phyloP scores from a whole-genome alignment of 1,140 invertebrate species.

The Globodera rostochiensis region DNA sequence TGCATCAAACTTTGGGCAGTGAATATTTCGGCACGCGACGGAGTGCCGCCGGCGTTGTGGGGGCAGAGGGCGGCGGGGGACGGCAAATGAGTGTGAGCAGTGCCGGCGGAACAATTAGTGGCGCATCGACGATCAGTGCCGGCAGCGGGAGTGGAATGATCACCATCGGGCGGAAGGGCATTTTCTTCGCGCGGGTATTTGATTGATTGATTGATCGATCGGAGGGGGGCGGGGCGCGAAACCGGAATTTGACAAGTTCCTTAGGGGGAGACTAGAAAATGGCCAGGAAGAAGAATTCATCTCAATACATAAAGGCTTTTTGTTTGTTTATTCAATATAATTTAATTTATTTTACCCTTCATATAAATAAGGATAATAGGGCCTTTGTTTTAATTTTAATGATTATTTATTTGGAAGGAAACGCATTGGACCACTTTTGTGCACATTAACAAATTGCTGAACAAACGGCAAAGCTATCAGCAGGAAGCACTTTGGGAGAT shows the following conservation, averaged over 20 bases:
- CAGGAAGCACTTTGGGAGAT: slow-evolving; percentile 90
- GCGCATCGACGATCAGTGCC: slow-evolving; percentile 22
- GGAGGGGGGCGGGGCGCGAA: neutral
- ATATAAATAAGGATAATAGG: neutral
- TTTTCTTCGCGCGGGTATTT: slow-evolving; percentile 37
- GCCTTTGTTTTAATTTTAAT: neutral
- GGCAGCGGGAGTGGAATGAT: slow-evolving; percentile 2
- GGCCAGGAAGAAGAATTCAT: no score
- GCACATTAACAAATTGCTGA: slow-evolving; percentile 33
- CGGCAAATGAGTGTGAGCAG: neutral
- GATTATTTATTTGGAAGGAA: slow-evolving; percentile 46
- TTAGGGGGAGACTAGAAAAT: no score
- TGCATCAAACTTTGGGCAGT: slow-evolving; percentile 24
- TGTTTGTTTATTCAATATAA: no score
- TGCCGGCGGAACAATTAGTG: slow-evolving; percentile 30
- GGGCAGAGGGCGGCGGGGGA: neutral
- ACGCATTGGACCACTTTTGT: slow-evolving; percentile 41
- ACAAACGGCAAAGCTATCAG: slow-evolving; percentile 70
- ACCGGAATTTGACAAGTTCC: neutral
- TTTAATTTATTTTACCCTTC: neutral
- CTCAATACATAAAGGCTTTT: no score
- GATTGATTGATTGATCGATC: neutral
- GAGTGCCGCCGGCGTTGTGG: neutral
- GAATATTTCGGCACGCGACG: slow-evolving; percentile 33
- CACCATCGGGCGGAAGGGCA: slow-evolving; percentile 33